phyloP scores from a whole-genome alignment of 2,888 invertebrate genomes.

The Agrotis exclamationis region DNA sequence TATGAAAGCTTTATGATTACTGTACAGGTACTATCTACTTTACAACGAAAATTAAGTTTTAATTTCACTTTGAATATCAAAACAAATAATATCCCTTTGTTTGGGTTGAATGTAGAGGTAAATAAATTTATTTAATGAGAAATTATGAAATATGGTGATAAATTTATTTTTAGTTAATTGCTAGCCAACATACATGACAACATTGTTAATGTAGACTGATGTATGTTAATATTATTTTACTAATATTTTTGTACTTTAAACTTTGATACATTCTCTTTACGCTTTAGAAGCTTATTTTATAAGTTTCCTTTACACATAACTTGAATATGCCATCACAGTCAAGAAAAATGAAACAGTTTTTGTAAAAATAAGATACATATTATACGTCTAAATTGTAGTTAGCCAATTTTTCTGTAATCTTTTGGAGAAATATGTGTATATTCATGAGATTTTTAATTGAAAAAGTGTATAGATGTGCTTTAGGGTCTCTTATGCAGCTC shows the following conservation, averaged over 20 bases:
- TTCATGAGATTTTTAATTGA: conserved; percentile 62
- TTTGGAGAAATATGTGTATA: conserved; percentile 78
- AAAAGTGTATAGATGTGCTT: conserved; percentile 59
- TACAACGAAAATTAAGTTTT: conserved; percentile 80
- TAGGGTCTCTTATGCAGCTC: conserved; percentile 41
- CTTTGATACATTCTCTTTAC: conserved; percentile 67
- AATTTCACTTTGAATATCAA: conserved; percentile 62
- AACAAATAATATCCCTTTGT: conserved; percentile 29
- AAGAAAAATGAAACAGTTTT: conserved; percentile 36
- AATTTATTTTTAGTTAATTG: conserved; percentile 67
- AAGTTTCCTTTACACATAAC: conserved; percentile 57
- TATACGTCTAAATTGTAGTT: conserved; percentile 80
- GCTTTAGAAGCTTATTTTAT: conserved; percentile 64
- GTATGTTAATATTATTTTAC: conserved; percentile 69
- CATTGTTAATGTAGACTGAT: conserved; percentile 68
- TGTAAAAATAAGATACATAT: conserved; percentile 62
- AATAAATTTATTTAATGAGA: conserved; percentile 60
- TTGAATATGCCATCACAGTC: conserved; percentile 39
- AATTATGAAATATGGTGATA: conserved; percentile 63
- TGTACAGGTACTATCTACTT: conserved; percentile 56
- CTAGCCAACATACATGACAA: conserved; percentile 61
- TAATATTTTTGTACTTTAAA: conserved; percentile 63
- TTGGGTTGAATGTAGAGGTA: conserved; percentile 53
- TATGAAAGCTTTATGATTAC: conserved; percentile 49
- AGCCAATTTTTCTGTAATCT: conserved; percentile 84